Evolutionary conservation across 1,140 invertebrate genomes (phyloP).

Genomic region (Listronotus bonariensis): DNA sequence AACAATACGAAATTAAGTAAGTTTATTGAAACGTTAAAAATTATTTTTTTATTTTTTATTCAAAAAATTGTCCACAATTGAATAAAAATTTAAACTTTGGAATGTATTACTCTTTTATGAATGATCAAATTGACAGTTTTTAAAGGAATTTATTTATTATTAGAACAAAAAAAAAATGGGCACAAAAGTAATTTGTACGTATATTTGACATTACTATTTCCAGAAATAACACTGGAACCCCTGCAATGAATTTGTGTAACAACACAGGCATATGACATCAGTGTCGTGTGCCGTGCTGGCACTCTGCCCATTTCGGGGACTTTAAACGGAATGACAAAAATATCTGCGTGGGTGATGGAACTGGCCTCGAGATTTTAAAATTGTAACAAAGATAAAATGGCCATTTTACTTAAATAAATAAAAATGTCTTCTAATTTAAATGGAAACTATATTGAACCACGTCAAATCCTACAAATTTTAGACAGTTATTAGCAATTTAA

Average conservation of each 20-base stretch:
- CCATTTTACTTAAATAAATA: neutral
- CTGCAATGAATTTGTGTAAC: slow-evolving; percentile 9
- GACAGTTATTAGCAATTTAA: too few species aligned
- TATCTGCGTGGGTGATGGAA: slow-evolving; percentile 37
- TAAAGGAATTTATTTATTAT: too few species aligned
- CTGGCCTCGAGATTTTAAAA: slow-evolving; percentile 32
- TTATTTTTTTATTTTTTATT: too few species aligned
- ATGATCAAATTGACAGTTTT: too few species aligned
- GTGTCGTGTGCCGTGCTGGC: slow-evolving; percentile 39
- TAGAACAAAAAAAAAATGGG: too few species aligned
- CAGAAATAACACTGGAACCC: neutral
- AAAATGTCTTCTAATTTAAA: neutral
- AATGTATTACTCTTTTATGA: too few species aligned
- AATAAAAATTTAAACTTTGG: too few species aligned
- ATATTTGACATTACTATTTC: neutral
- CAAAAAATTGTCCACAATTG: too few species aligned
- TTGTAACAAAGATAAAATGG: slow-evolving; percentile 23
- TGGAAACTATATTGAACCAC: too few species aligned
- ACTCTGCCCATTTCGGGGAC: slow-evolving; percentile 19
- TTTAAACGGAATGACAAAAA: slow-evolving; percentile 35
- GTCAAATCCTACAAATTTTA: too few species aligned
- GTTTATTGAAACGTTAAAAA: too few species aligned
- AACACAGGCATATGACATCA: slow-evolving; percentile 19
- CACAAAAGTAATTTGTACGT: neutral
- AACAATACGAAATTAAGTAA: too few species aligned